A percentile compares a stretch with the other conserved stretches of the same genome.
Conservation (phyloP, 2,797 vertebrate species). For the Oreochromis grahami region DNA sequence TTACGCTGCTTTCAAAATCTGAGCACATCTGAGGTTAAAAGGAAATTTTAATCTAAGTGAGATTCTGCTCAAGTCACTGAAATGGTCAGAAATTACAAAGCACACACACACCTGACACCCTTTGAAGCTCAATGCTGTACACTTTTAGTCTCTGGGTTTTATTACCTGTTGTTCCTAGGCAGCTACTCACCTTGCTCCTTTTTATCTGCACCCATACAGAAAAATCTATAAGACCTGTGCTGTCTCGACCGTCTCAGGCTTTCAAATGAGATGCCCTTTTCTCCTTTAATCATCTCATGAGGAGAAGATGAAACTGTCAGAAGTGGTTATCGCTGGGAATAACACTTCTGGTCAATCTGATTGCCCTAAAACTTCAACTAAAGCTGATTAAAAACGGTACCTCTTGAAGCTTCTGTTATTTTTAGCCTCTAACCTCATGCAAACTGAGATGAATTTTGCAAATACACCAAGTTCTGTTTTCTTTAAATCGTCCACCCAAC, state of each 20-base stretch:
- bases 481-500: not conserved
- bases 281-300: not conserved
- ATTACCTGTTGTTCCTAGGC: not conserved
- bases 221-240: not conserved
- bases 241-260: not conserved
- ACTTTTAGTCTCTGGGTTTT: not conserved
- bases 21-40: not conserved
- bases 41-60: not conserved
- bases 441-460: not conserved
- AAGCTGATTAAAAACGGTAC: not conserved
- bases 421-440: not conserved
- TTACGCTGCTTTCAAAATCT: not conserved
- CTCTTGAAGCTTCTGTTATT: not conserved
- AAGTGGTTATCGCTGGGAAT: not conserved
- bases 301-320: not conserved
- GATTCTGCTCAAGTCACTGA: not conserved
- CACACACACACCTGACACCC: rapidly evolving
- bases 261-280: not conserved
- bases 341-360: not conserved
- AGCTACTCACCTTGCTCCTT: not conserved
- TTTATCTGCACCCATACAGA: not conserved
- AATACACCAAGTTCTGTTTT: not conserved
- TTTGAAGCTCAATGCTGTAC: not conserved
- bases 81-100: not conserved
- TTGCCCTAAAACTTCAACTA: not conserved